Conservation (phyloP, 2,113 vertebrate species). For the Condylura cristata region DNA sequence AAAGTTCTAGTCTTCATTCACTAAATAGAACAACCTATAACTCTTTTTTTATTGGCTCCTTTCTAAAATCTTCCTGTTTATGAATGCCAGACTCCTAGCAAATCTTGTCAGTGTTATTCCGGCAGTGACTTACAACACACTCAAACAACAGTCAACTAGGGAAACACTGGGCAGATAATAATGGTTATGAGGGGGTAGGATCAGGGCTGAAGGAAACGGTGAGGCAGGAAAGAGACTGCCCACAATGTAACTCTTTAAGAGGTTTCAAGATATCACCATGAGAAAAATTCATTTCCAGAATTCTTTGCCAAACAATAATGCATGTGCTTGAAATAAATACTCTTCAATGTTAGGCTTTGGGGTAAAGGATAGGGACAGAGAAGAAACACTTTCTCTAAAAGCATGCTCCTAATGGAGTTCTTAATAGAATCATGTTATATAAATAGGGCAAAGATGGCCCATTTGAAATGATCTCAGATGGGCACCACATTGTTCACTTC, state of each 20-base stretch:
- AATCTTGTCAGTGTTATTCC: neutral
- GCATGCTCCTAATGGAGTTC: neutral
- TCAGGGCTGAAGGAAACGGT: neutral
- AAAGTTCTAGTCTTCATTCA: conserved; percentile 19
- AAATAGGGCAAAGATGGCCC: neutral
- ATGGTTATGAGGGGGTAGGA: neutral
- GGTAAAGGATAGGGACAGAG: too few relatives aligned
- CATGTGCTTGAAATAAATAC: neutral
- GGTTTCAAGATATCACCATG: neutral
- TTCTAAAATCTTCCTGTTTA: neutral
- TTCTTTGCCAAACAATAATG: neutral
- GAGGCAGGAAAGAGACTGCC: neutral
- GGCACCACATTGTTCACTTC: neutral
- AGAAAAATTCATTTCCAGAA: neutral
- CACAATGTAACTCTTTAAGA: neutral
- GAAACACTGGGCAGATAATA: neutral
- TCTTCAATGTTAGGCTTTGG: neutral
- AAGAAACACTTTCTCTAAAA: neutral
- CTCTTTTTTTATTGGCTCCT: neutral
- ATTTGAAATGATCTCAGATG: neutral
- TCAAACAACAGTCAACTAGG: neutral
- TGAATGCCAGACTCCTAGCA: neutral
- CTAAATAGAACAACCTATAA: neutral
- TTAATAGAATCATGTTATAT: neutral
- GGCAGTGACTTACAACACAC: neutral